Evolutionary conservation across 2,797 vertebrate genomes (phyloP).

Genomic region (Xerus rutilus): DNA sequence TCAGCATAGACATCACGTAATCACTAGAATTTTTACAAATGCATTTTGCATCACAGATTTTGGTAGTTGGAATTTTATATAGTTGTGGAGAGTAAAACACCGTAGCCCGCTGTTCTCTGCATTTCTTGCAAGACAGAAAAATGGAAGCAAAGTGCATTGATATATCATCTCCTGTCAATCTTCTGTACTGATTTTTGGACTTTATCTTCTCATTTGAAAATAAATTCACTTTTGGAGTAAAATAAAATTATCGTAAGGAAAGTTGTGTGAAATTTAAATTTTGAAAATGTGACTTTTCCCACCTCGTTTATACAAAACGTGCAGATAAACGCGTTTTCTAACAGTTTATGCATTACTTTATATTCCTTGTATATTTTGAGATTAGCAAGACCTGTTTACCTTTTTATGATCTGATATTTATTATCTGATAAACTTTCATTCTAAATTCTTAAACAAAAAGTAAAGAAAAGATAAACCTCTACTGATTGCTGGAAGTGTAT

Average conservation of each 20-base stretch:
- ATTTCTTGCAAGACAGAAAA: slow-evolving; percentile 55
- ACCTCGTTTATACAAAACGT: slow-evolving; percentile 72
- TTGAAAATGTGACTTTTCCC: slow-evolving; percentile 64
- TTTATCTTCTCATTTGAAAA: slow-evolving; percentile 82
- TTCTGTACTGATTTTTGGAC: slow-evolving; percentile 71
- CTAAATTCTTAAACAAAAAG: slow-evolving; percentile 1
- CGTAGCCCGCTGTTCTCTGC: slow-evolving; percentile 41
- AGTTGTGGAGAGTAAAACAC: slow-evolving; percentile 60
- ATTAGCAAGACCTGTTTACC: neutral
- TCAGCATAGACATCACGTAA: slow-evolving; percentile 65
- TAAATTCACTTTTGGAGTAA: slow-evolving; percentile 84
- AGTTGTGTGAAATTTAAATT: slow-evolving; percentile 73
- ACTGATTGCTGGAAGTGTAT: neutral
- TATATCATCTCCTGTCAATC: slow-evolving; percentile 17
- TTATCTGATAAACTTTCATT: neutral
- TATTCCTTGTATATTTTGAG: neutral
- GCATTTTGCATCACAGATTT: slow-evolving; percentile 48
- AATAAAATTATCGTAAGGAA: slow-evolving; percentile 81
- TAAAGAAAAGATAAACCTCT: neutral
- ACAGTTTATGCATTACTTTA: slow-evolving; percentile 79
- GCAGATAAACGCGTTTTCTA: slow-evolving; percentile 70
- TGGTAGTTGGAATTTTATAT: slow-evolving; percentile 37
- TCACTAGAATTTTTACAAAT: slow-evolving; percentile 38
- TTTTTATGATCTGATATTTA: slow-evolving; percentile 17
- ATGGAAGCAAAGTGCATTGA: slow-evolving; percentile 61